These are phyloP conservation scores for Trichopria drosophilae DNA, from an alignment of 2,888 invertebrate genomes.

Conservation along the genomic window DNA sequence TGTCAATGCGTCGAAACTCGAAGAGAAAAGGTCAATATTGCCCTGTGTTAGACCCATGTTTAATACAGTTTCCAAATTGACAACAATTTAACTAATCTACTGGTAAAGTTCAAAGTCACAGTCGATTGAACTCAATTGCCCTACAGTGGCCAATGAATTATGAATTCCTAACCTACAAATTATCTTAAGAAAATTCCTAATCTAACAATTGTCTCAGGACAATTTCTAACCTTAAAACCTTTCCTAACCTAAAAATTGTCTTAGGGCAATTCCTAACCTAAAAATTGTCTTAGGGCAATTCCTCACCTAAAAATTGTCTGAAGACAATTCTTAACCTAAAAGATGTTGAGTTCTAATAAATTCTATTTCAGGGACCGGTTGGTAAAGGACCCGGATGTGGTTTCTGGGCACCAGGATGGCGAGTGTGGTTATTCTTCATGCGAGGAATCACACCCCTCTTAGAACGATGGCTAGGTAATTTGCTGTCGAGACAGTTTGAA, in stretches of 20 bases:
- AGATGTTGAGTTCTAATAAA: neutral
- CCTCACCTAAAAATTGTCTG: too few species aligned
- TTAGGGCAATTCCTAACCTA: too few species aligned
- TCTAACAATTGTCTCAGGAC: too few species aligned
- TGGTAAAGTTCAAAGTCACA: too few species aligned
- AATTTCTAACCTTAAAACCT: too few species aligned
- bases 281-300: too few species aligned
- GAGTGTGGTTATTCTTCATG: constrained; percentile 99
- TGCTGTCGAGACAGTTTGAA: constrained; percentile 97
- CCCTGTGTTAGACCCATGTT: constrained; percentile 14
- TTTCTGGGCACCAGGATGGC: constrained; percentile 98
- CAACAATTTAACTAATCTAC: too few species aligned
- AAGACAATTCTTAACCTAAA: neutral
- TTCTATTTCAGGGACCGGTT: constrained; percentile 78
- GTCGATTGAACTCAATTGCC: too few species aligned
- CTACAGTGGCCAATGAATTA: too few species aligned
- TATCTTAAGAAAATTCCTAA: too few species aligned
- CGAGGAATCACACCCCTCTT: constrained; percentile 96
- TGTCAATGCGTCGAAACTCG: neutral
- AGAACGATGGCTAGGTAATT: constrained; percentile 98
- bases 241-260: too few species aligned
- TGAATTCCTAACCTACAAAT: too few species aligned
- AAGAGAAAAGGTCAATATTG: neutral
- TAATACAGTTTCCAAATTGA: constrained; percentile 26
- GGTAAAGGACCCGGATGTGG: constrained; percentile 99